A percentile compares a stretch with the other conserved stretches of the same genome.
These are phyloP conservation scores for Alentia gelatinosa DNA, from an alignment of 2,888 invertebrate genomes.

Conservation along the genomic window DNA sequence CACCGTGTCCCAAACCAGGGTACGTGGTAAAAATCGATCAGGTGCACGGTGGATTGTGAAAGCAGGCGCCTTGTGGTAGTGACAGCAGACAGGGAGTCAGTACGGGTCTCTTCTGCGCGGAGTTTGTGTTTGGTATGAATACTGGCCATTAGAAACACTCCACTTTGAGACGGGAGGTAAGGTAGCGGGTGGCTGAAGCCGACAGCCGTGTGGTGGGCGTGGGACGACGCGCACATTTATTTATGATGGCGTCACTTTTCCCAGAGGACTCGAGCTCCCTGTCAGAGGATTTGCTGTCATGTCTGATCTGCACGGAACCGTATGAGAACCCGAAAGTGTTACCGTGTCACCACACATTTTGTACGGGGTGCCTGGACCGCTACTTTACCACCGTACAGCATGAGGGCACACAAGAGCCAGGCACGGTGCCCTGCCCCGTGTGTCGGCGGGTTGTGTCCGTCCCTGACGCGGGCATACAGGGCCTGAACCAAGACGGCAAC, in stretches of 20 bases:
- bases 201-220: background rate
- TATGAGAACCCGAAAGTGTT: slow-evolving; percentile 62
- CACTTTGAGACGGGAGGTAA: background rate
- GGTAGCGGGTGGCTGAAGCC: background rate
- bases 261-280: slow-evolving; percentile 36
- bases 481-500: slow-evolving; percentile 42
- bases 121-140: background rate
- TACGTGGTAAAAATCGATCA: slow-evolving; percentile 24
- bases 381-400: slow-evolving; percentile 58
- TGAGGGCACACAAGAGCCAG: slow-evolving; percentile 48
- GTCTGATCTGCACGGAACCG: slow-evolving; percentile 63
- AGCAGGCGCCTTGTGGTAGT: background rate
- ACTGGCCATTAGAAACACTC: background rate
- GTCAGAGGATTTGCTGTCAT: slow-evolving; percentile 58
- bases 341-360: slow-evolving; percentile 65
- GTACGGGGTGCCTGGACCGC: slow-evolving; percentile 61
- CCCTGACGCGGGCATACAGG: slow-evolving; percentile 57
- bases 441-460: slow-evolving; percentile 59
- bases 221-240: no score
- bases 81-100: background rate
- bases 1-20: background rate
- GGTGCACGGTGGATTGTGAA: background rate
- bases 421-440: slow-evolving; percentile 63
- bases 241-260: slow-evolving; percentile 52
- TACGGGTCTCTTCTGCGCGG: background rate